phyloP scores from a whole-genome alignment of 2,113 vertebrate genomes.

The Antechinus flavipes region DNA sequence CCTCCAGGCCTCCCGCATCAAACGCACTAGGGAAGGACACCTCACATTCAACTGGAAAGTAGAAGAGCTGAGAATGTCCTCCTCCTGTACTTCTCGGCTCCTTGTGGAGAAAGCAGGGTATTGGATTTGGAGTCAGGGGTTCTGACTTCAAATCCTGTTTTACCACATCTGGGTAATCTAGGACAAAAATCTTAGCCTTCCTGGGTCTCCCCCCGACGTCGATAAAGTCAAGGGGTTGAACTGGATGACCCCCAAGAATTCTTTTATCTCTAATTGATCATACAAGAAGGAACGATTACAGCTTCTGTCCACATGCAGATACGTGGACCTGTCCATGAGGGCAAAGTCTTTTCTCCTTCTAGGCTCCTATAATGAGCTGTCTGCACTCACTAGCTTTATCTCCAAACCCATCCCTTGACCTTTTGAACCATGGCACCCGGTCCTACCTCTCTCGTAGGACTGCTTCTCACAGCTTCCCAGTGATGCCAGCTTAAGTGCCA shows the following conservation, averaged over 20 bases:
- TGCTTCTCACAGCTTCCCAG: too few relatives aligned
- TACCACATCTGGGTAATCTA: background rate
- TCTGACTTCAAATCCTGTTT: background rate
- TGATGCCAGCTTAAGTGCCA: too few relatives aligned
- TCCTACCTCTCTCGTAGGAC: too few relatives aligned
- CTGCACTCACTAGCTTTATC: background rate
- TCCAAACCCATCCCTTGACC: background rate
- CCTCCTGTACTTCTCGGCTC: background rate
- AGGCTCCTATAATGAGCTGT: background rate
- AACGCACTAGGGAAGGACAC: rapidly evolving
- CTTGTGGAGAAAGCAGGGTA: background rate
- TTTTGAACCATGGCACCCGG: background rate
- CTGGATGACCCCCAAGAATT: background rate
- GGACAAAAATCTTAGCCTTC: background rate
- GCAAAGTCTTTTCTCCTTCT: background rate
- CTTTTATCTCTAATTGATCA: background rate
- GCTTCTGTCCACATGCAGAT: background rate
- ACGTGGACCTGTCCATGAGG: background rate
- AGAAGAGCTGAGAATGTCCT: background rate
- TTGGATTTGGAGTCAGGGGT: background rate
- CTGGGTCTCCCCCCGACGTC: background rate
- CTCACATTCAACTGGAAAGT: background rate
- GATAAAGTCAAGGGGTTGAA: background rate
- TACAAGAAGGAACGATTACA: background rate
- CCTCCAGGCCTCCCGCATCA: background rate